phyloP scores from a whole-genome alignment of 2,888 invertebrate species.

The Pteria penguin region DNA sequence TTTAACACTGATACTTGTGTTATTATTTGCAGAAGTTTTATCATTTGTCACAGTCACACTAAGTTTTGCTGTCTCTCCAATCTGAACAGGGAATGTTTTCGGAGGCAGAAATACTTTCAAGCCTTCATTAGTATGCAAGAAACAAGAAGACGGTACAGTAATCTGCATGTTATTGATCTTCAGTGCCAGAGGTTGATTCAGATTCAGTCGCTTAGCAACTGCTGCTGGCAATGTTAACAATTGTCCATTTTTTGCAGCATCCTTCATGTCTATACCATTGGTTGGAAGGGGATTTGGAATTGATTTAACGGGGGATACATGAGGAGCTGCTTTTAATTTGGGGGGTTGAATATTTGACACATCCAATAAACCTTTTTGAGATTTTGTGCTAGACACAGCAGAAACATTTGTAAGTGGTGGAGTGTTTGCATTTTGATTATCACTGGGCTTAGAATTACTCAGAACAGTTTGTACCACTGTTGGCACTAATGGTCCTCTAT shows the following conservation, averaged over 20 bases:
- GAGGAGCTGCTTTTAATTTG: slow-evolving; percentile 15
- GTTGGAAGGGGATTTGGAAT: slow-evolving; percentile 23
- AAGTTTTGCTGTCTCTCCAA: slow-evolving; percentile 54
- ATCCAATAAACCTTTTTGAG: too few relatives aligned
- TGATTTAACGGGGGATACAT: slow-evolving; percentile 1
- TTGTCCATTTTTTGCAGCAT: slow-evolving; percentile 61
- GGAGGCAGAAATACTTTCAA: slow-evolving; percentile 74
- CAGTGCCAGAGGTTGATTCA: slow-evolving; percentile 67
- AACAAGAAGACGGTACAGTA: slow-evolving; percentile 72
- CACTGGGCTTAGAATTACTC: too few relatives aligned
- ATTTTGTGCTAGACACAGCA: too few relatives aligned
- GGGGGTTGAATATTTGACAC: slow-evolving; percentile 22
- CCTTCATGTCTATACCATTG: slow-evolving; percentile 45
- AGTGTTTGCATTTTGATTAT: too few relatives aligned
- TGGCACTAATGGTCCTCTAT: too few relatives aligned
- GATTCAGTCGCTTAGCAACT: slow-evolving; percentile 65
- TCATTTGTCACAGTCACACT: slow-evolving; percentile 57
- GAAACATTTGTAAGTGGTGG: too few relatives aligned
- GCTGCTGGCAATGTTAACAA: slow-evolving; percentile 71
- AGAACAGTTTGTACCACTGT: too few relatives aligned
- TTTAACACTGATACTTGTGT: slow-evolving; percentile 31
- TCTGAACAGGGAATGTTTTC: slow-evolving; percentile 65
- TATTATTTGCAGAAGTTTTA: slow-evolving; percentile 28
- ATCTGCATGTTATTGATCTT: slow-evolving; percentile 72
- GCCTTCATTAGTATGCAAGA: slow-evolving; percentile 66